Evolutionary conservation across 2,797 vertebrate species (phyloP).

Genomic region (Allobates femoralis): DNA sequence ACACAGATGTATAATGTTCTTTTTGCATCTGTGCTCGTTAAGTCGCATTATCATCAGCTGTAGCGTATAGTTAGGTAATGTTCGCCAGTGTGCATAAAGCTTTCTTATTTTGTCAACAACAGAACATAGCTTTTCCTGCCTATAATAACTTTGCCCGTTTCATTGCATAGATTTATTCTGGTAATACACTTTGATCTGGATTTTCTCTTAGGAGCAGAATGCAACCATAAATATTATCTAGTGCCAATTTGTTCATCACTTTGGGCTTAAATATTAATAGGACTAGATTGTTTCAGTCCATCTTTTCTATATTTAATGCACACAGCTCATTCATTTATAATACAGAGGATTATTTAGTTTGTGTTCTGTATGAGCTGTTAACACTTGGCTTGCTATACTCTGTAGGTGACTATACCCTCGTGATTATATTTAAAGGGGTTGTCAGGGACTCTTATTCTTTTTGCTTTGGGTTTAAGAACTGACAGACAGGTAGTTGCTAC

Average conservation of each 20-base stretch:
- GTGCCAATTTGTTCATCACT: constrained; percentile 23
- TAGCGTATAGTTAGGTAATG: neutral
- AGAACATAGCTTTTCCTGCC: neutral
- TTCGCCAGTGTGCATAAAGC: neutral
- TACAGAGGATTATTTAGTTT: constrained; percentile 42
- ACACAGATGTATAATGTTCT: no score
- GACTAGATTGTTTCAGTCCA: constrained; percentile 49
- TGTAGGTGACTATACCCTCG: neutral
- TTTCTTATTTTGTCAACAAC: no score
- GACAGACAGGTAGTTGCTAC: no score
- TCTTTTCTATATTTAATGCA: constrained; percentile 53
- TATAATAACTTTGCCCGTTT: neutral
- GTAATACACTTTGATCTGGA: neutral
- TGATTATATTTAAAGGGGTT: neutral
- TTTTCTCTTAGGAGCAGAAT: constrained; percentile 11
- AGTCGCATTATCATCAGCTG: no score
- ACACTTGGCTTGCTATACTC: constrained; percentile 9
- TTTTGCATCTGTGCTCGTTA: no score
- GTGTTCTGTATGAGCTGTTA: neutral
- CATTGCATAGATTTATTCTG: constrained; percentile 11
- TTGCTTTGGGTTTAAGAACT: no score
- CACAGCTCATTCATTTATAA: constrained; percentile 50
- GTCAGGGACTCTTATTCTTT: no score
- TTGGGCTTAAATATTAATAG: constrained; percentile 52
- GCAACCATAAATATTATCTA: constrained; percentile 26